These are phyloP conservation scores for Antechinus stuartii DNA, from an alignment of 2,113 vertebrate species.

Conservation along the genomic window DNA sequence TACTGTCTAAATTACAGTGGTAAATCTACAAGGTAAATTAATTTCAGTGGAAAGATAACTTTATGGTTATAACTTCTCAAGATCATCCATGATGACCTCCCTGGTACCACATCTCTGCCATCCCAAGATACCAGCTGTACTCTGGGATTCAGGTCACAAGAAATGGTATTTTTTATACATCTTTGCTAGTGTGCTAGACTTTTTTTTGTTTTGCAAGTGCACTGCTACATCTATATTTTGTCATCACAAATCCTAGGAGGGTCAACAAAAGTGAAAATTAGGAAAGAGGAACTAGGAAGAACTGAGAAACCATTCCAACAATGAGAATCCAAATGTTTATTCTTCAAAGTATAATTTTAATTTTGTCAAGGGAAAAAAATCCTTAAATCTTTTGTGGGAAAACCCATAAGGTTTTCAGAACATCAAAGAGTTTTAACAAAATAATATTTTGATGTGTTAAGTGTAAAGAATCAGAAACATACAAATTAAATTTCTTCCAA, in stretches of 20 bases:
- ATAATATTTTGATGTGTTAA: constrained; percentile 51
- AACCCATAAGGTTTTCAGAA: constrained; percentile 53
- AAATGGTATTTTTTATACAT: background rate
- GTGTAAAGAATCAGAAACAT: constrained; percentile 55
- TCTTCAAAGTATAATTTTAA: constrained; percentile 47
- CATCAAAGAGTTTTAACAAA: constrained; percentile 63
- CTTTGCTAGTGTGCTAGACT: background rate
- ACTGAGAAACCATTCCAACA: background rate
- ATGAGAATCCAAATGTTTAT: constrained; percentile 12
- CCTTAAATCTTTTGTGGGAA: constrained; percentile 53
- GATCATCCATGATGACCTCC: background rate
- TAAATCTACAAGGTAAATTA: background rate
- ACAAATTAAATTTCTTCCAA: constrained; percentile 61
- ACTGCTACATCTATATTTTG: background rate
- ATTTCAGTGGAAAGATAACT: background rate
- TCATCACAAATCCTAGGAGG: background rate
- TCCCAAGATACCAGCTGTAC: background rate
- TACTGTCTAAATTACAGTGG: background rate
- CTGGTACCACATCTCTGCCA: background rate
- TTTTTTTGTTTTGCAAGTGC: background rate
- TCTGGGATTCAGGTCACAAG: background rate
- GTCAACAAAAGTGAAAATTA: background rate
- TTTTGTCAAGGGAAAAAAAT: constrained; percentile 41
- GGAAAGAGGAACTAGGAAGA: background rate
- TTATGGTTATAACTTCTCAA: background rate